A percentile compares a stretch with the other conserved stretches of the same genome.
These are phyloP conservation scores for Origma solitaria DNA, from an alignment of 2,113 vertebrate species.

Conservation along the genomic window DNA sequence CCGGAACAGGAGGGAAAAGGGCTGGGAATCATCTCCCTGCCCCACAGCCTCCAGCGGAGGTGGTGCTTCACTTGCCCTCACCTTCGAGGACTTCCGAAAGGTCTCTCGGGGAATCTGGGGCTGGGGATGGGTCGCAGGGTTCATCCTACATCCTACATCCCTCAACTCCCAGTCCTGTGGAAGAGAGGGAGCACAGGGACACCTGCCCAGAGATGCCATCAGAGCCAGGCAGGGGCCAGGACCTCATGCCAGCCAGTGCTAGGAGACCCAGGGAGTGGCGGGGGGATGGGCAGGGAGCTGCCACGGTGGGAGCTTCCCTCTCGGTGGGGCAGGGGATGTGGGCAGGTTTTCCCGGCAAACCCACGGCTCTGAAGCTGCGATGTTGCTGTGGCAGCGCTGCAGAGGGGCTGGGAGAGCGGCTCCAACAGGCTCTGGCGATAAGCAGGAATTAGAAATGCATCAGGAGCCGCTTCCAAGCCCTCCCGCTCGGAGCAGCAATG, in stretches of 20 bases:
- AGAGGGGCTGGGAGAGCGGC: constrained; percentile 23
- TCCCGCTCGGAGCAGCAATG: neutral
- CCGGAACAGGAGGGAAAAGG: neutral
- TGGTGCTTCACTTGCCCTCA: neutral
- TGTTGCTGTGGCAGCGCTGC: neutral
- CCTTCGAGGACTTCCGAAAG: fast-evolving
- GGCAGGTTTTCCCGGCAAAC: neutral
- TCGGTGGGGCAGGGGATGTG: neutral
- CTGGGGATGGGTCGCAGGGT: no score
- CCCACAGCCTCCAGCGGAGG: neutral
- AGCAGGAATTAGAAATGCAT: constrained; percentile 65
- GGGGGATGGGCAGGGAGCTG: neutral
- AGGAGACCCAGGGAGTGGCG: no score
- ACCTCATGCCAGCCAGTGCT: neutral
- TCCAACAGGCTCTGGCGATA: constrained; percentile 19
- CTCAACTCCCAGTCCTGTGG: neutral
- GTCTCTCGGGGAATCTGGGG: neutral
- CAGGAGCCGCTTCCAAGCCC: constrained; percentile 28
- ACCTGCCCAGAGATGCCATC: neutral
- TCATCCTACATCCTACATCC: neutral
- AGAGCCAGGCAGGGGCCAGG: neutral
- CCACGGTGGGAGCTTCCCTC: neutral
- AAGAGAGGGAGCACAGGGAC: neutral
- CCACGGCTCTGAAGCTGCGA: neutral
- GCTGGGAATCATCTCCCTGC: neutral